These are phyloP conservation scores for Nesoenas mayeri DNA, from an alignment of 2,113 vertebrate species.

Conservation along the genomic window DNA sequence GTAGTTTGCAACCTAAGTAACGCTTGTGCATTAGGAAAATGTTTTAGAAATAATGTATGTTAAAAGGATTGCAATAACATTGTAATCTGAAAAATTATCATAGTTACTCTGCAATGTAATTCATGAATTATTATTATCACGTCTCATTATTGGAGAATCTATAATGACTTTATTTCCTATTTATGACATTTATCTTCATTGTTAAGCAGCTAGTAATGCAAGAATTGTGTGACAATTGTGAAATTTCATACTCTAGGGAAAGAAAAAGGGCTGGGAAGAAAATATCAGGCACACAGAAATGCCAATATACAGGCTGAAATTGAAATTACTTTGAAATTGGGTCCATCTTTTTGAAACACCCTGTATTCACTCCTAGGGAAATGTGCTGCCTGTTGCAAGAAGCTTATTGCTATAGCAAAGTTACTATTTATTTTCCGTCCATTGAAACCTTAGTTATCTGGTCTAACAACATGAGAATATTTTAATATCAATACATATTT, in stretches of 20 bases:
- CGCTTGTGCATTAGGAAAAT: background rate
- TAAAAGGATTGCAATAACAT: background rate
- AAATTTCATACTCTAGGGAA: background rate
- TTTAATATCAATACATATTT: background rate
- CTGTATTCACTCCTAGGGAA: background rate
- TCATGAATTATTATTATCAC: background rate
- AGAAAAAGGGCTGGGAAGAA: background rate
- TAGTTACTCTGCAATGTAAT: background rate
- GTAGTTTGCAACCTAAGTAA: background rate
- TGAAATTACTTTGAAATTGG: too few species aligned
- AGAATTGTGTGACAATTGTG: background rate
- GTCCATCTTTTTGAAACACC: too few species aligned
- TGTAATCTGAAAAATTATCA: background rate
- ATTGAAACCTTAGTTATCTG: background rate
- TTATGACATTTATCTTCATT: background rate
- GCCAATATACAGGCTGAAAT: background rate
- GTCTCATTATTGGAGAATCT: background rate
- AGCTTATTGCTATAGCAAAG: rapidly evolving
- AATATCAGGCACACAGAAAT: background rate
- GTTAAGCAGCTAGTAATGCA: background rate
- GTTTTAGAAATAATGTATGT: background rate
- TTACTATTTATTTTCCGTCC: background rate
- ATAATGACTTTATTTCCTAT: background rate
- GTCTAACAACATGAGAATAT: background rate
- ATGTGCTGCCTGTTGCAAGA: background rate